These are phyloP conservation scores for Ptychodera flava DNA, from an alignment of 35 echinoderm and acorn worm genomes.

Conservation along the genomic window DNA sequence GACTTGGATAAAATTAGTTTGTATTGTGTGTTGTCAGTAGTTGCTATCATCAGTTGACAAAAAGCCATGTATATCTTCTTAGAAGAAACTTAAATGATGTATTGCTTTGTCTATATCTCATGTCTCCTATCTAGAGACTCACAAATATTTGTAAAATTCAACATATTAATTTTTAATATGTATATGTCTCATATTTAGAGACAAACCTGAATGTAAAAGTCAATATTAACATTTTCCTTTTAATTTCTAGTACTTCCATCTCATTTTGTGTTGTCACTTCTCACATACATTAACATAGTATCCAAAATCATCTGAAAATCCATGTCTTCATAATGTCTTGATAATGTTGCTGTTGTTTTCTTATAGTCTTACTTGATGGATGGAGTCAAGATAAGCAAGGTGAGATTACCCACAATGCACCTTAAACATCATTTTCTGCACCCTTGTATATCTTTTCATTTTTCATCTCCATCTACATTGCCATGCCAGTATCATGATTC, in stretches of 20 bases:
- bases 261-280: neutral
- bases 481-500: neutral
- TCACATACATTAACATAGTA: too few species aligned
- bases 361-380: neutral
- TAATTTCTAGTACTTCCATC: neutral
- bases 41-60: neutral
- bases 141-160: too few species aligned
- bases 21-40: too few species aligned
- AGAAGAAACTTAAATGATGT: neutral
- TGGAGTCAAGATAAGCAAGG: neutral
- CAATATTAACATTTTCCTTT: neutral
- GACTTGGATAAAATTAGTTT: neutral
- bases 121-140: neutral
- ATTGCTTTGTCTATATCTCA: neutral
- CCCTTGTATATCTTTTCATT: neutral
- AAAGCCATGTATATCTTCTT: neutral
- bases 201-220: neutral
- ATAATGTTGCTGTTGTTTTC: neutral
- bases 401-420: neutral
- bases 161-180: too few species aligned
- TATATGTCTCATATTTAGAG: neutral
- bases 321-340: neutral
- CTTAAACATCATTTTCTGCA: neutral
- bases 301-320: too few species aligned
- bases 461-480: too few species aligned